Conservation (phyloP, 2,113 vertebrate species). For the Chunga burmeisteri region DNA sequence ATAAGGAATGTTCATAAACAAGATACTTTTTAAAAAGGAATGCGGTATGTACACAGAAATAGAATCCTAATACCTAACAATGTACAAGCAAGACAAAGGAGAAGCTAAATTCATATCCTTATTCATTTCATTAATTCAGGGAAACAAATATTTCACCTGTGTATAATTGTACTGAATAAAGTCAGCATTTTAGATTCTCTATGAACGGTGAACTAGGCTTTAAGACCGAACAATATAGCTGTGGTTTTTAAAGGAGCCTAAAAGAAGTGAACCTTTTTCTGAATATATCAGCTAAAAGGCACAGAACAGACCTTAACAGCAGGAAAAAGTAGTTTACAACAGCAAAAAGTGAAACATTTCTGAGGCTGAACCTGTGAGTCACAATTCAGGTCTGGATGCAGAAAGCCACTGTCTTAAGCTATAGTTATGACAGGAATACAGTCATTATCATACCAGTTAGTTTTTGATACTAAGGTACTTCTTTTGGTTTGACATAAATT, state of each 20-base stretch:
- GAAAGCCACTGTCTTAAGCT: background rate
- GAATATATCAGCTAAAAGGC: background rate
- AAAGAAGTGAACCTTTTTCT: background rate
- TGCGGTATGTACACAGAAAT: background rate
- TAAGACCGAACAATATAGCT: background rate
- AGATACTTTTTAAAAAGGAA: background rate
- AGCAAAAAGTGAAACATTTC: background rate
- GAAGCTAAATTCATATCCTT: background rate
- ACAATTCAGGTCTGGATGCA: background rate
- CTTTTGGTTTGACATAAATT: background rate
- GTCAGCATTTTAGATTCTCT: background rate
- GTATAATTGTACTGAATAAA: background rate
- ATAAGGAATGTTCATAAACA: background rate
- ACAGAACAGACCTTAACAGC: background rate
- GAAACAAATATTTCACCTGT: background rate
- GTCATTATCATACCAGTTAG: background rate
- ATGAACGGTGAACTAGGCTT: background rate
- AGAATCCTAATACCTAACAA: background rate
- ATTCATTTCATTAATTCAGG: background rate
- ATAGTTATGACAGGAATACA: background rate
- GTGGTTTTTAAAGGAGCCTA: background rate
- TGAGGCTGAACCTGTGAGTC: background rate
- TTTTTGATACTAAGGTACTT: background rate
- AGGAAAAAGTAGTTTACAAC: rapidly evolving
- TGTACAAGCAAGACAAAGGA: background rate